Base-by-base conservation (phyloP, 2,888 invertebrate species). In the Thereva unica region DNA sequence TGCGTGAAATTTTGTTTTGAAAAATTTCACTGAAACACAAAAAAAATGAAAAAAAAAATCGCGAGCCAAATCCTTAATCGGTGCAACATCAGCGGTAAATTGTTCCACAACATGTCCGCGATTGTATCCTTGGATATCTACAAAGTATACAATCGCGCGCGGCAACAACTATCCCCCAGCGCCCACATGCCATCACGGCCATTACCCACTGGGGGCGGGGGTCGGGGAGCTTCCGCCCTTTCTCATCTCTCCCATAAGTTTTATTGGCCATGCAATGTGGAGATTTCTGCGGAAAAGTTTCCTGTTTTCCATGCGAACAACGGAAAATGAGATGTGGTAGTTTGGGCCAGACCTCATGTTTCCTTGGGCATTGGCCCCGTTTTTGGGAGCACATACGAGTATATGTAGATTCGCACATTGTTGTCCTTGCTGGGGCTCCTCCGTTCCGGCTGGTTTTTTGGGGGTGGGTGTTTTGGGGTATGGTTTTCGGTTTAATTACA, bases 81-180 rank as follows among this genome's bases (percentile, higher is more conserved):
- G 67, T 70, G 71, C 67, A 73, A 71, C 72, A 73, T 70, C 71
- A 52, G 72, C 68, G 68, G 68, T 67, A 68, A 71, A 72, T 71
- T 64, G 71, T 68, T 71, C 66, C 67, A 67, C 71, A 69, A 68
- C 71, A 72, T 72, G 72, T 71, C 64, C 67, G 68, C 70, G 70
- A 64, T 61, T 69, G 67, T 63, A 71, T 70, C 66, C 68, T 67
- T 49, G 52, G 44, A 52, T 68, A 63, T 71, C 66, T 63, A 52
- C 50, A 49, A 68, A 47, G 61, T 44, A n/a, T n/a, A 44, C 8
- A 9, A n/a, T n/a, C 8, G 44, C n/a, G 42, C 7, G 8, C n/a
- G n/a, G n/a, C n/a, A 44, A n/a, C 8, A 44, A n/a, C n/a, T 44
- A 37, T 38, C 45, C 45, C 45, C 10, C 45, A 59, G 37, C 45